Base-by-base conservation (phyloP, 1,140 invertebrate species). In the Ostrea denselamellosa region DNA sequence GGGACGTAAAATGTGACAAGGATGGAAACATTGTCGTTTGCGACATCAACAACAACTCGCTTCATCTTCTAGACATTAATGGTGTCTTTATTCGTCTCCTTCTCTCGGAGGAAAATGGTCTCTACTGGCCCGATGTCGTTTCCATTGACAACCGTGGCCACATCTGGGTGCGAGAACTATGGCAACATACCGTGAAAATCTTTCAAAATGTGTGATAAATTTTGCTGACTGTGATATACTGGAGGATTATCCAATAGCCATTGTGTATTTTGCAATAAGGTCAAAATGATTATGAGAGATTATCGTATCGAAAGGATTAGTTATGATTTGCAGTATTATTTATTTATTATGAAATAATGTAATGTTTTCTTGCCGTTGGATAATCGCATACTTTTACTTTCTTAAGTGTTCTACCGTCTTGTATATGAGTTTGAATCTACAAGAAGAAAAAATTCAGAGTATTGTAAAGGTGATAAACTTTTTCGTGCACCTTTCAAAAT, bases 41-140 rank as follows among this genome's bases (percentile, higher is more conserved):
- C 56, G 92, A 92, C 65, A 90, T 90, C 22, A 91, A 90, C 86
- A 92, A 92, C 86, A 91, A 92, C 77, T 83, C 89, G 22, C 71
- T 92, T 17, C 90, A 91, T 83, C 83, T 92, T 44, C 85, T 92
- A 58, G 90, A 90, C 65, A 81, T 89, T 58, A 88, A 90, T 71
- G 92, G 92, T 14, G 87, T 88, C 71, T 92, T 90, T 83, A 83
- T 89, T 8, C 56, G 89, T 14, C 77, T 89, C 34, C 86, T 92
- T 0, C 34, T 92, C 10, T 85, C 89, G 14, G 90, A 91, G 62
- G 84, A 89, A 65, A 91, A 92, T 85, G 89, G 91, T 17, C 81
- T 92, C 8, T 87, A 91, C 22, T 91, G 89, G 88, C 92, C 92
- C 28, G 89, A 91, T 56, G 87, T 90, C 4, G 88, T 92, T 10